Percentiles rank a stretch among this genome's conserved stretches.
Conservation (phyloP, 2,888 invertebrate species). For the Cylloceria caligata region DNA sequence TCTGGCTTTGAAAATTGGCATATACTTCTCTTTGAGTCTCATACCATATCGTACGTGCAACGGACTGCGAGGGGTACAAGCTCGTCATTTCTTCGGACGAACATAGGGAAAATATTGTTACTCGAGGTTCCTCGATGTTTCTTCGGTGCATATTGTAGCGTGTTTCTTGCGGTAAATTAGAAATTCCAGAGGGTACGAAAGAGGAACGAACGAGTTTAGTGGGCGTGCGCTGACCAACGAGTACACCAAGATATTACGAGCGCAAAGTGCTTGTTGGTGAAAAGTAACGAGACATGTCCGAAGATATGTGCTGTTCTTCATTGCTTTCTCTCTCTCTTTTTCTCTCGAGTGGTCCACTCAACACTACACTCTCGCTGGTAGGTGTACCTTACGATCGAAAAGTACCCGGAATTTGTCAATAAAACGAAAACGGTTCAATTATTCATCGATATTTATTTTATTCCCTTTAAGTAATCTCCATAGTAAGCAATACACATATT, state of each 20-base stretch:
- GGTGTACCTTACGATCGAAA: not conserved
- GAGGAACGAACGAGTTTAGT: not conserved
- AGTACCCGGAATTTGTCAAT: no score
- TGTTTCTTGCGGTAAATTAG: constrained; percentile 12
- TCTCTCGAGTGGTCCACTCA: constrained; percentile 24
- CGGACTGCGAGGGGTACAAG: not conserved
- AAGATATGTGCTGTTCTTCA: not conserved
- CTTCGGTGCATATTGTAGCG: not conserved
- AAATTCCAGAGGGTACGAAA: constrained; percentile 10
- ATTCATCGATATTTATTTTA: no score
- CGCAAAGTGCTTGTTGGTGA: constrained; percentile 17
- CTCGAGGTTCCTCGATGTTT: constrained; percentile 3
- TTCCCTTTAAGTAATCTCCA: no score
- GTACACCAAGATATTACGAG: not conserved
- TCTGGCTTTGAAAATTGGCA: constrained; percentile 36
- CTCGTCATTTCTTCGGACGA: constrained; percentile 36
- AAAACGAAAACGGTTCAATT: no score
- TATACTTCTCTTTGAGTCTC: constrained; percentile 17
- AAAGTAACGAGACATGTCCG: constrained; percentile 6
- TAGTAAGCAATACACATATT: no score
- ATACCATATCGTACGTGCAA: no score
- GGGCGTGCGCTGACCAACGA: not conserved
- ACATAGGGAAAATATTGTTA: constrained; percentile 38
- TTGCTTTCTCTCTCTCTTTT: not conserved
- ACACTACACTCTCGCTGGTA: not conserved